Percentiles rank a stretch among this genome's conserved stretches.
phyloP scores from a whole-genome alignment of 2,888 invertebrate genomes.

The Amiota mariae region DNA sequence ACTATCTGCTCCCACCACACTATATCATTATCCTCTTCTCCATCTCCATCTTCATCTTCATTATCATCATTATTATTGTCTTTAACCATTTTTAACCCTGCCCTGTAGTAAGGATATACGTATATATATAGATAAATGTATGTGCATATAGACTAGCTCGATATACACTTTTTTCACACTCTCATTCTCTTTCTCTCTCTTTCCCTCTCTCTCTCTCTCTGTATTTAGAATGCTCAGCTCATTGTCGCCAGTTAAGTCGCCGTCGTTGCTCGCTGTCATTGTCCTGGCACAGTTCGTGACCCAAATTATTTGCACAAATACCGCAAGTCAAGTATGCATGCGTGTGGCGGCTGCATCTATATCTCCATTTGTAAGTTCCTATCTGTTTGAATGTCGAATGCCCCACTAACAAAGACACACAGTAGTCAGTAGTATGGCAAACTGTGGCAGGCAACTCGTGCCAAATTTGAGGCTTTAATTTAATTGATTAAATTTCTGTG shows the following conservation, averaged over 20 bases:
- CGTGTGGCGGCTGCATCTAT: slow-evolving; percentile 5
- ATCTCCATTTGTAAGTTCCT: background rate
- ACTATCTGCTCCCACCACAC: slow-evolving; percentile 53
- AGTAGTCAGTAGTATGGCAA: background rate
- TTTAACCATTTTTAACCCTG: slow-evolving; percentile 48
- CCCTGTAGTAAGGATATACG: slow-evolving; percentile 29
- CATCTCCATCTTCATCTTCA: too few relatives aligned
- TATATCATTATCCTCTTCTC: too few relatives aligned
- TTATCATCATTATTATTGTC: slow-evolving; percentile 47
- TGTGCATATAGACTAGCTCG: too few relatives aligned
- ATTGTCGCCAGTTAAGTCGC: slow-evolving; percentile 39
- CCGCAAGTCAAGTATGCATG: slow-evolving; percentile 34
- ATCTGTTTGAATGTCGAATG: background rate
- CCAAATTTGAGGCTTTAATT: too few relatives aligned
- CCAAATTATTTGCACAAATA: slow-evolving; percentile 60
- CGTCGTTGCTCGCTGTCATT: slow-evolving; percentile 20
- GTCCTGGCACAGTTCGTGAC: slow-evolving; percentile 56
- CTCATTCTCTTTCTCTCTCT: background rate
- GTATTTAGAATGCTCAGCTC: background rate
- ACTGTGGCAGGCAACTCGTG: background rate
- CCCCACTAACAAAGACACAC: background rate
- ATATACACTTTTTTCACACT: too few relatives aligned
- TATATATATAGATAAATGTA: background rate
- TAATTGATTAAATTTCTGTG: too few relatives aligned
- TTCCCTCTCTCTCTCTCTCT: background rate